Evolutionary conservation across 2,113 vertebrate species (phyloP).

Genomic region (Vulpes vulpes): DNA sequence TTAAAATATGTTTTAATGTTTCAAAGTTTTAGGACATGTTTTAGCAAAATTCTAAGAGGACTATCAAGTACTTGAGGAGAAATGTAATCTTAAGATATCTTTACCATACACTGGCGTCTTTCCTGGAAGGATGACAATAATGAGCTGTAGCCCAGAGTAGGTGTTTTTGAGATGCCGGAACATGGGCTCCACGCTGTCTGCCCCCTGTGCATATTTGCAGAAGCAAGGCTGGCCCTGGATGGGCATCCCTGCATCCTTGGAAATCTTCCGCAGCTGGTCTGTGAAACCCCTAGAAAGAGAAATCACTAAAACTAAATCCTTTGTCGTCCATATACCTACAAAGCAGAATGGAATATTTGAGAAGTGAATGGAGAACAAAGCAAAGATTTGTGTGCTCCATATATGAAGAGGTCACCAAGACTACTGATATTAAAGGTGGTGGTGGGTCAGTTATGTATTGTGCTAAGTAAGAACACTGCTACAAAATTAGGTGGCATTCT

Average conservation of each 20-base stretch:
- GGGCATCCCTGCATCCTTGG: constrained; percentile 98
- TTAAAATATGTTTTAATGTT: constrained; percentile 53
- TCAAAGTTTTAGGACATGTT: constrained; percentile 15
- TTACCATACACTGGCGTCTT: constrained; percentile 97
- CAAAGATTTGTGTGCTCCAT: background rate
- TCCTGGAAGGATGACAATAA: constrained; percentile 98
- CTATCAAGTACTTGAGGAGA: background rate
- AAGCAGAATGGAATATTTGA: constrained; percentile 24
- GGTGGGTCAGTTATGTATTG: background rate
- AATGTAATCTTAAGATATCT: constrained; percentile 62
- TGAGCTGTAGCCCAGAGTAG: constrained; percentile 98
- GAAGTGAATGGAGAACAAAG: constrained; percentile 6
- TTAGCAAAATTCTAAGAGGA: constrained; percentile 31
- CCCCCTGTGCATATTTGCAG: constrained; percentile 98
- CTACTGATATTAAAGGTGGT: background rate
- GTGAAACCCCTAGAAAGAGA: constrained; percentile 93
- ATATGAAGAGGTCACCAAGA: background rate
- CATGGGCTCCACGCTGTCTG: constrained; percentile 99
- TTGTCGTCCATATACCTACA: constrained; percentile 25
- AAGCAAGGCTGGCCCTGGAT: constrained; percentile 99
- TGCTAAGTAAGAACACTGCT: background rate
- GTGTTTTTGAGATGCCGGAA: constrained; percentile 99
- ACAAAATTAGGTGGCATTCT: background rate
- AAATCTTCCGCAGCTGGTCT: constrained; percentile 98
- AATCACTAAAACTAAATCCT: constrained; percentile 66